Evolutionary conservation across 1,140 invertebrate species (phyloP).

Genomic region (Lucilia cuprina): DNA sequence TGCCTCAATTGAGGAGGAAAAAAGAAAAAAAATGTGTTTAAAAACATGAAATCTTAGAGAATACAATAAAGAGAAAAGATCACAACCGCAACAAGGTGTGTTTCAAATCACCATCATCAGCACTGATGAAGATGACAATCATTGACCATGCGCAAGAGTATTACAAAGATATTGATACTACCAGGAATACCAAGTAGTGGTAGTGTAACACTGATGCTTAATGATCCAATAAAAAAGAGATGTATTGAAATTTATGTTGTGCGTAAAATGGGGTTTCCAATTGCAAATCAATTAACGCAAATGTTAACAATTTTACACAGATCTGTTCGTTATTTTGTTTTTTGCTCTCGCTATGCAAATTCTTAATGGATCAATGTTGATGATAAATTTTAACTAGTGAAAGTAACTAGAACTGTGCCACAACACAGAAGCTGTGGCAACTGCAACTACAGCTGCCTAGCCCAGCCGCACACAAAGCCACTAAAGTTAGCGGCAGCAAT

Average conservation of each 20-base stretch:
- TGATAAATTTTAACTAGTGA: slow-evolving; percentile 13
- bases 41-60: background rate
- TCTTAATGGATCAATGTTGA: background rate
- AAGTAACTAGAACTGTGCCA: slow-evolving; percentile 25
- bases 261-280: slow-evolving; percentile 9
- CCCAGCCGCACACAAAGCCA: background rate
- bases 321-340: background rate
- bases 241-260: slow-evolving; percentile 6
- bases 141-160: background rate
- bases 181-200: background rate
- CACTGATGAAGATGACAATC: background rate
- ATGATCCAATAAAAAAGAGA: background rate
- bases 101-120: background rate
- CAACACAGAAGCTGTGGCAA: no score
- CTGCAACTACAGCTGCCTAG: no score
- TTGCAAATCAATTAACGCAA: slow-evolving; percentile 14
- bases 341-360: background rate
- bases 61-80: background rate
- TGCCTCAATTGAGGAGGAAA: background rate
- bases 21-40: background rate
- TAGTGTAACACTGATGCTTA: background rate
- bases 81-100: background rate
- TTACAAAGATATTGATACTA: no score
- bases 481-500: background rate
- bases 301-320: background rate